Evolutionary conservation across 2,888 invertebrate genomes (phyloP).

Genomic region (Lacanobia wlatinum): DNA sequence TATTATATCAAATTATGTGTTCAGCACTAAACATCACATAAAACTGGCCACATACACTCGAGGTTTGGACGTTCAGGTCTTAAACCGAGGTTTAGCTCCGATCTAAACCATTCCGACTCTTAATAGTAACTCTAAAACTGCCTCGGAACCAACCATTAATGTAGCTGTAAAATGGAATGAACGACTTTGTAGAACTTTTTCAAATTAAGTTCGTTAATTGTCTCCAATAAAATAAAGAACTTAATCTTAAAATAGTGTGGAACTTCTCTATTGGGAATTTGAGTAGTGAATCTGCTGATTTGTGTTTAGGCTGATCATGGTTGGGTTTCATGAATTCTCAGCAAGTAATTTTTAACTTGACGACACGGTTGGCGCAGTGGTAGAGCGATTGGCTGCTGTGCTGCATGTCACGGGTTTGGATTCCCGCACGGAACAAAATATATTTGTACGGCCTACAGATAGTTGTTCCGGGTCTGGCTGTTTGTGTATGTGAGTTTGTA

Average conservation of each 20-base stretch:
- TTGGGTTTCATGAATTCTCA: too few relatives aligned
- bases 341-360: too few relatives aligned
- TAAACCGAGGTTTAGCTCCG: constrained; percentile 40
- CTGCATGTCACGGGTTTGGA: too few relatives aligned
- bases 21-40: constrained; percentile 27
- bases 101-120: constrained; percentile 63
- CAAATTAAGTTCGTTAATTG: constrained; percentile 52
- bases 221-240: constrained; percentile 30
- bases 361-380: too few relatives aligned
- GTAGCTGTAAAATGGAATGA: constrained; percentile 63
- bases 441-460: too few relatives aligned
- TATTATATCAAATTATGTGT: constrained; percentile 31
- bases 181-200: constrained; percentile 31
- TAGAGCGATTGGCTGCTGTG: too few relatives aligned
- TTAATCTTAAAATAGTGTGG: not conserved
- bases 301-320: too few relatives aligned
- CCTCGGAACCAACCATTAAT: constrained; percentile 59
- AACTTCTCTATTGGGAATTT: too few relatives aligned
- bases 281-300: too few relatives aligned
- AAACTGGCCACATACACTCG: constrained; percentile 10
- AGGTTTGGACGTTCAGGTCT: constrained; percentile 25
- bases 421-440: too few relatives aligned
- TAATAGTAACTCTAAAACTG: constrained; percentile 63
- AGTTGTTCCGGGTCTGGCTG: too few relatives aligned
- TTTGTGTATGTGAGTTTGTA: too few relatives aligned